phyloP scores from a whole-genome alignment of 2,797 vertebrate genomes.

The Gadopsis bispinosus region DNA sequence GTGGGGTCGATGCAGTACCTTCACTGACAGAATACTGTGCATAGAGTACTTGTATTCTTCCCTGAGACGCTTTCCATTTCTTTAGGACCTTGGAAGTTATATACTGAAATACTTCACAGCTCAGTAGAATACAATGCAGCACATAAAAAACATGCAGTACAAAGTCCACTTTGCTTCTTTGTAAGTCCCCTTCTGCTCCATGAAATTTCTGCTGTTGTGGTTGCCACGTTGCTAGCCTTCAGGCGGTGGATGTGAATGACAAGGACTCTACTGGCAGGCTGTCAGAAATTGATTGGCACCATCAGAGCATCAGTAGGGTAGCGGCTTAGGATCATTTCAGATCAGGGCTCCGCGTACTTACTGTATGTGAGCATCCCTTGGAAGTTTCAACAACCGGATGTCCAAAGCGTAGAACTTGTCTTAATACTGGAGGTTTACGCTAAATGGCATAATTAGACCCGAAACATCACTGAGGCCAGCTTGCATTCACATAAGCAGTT shows the following conservation, averaged over 20 bases:
- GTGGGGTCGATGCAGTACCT: neutral
- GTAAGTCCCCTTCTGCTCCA: constrained; percentile 23
- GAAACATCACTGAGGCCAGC: neutral
- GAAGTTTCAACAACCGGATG: constrained; percentile 21
- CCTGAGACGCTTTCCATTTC: neutral
- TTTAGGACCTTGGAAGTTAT: constrained; percentile 28
- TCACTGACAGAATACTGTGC: neutral
- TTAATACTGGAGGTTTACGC: neutral
- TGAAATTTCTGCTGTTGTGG: constrained; percentile 60
- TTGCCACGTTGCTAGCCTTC: constrained; percentile 57
- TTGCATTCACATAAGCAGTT: constrained; percentile 43
- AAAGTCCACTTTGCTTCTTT: constrained; percentile 48
- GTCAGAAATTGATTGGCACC: constrained; percentile 74
- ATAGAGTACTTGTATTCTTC: neutral
- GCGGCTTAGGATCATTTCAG: constrained; percentile 62
- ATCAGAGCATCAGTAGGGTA: constrained; percentile 66
- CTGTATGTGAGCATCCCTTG: constrained; percentile 36
- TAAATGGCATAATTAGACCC: neutral
- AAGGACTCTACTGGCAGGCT: constrained; percentile 66
- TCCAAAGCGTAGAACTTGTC: constrained; percentile 19
- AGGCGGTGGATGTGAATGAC: constrained; percentile 58
- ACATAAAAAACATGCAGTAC: constrained; percentile 34
- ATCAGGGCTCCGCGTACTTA: constrained; percentile 28
- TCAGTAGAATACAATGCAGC: constrained; percentile 35
- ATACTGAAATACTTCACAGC: constrained; percentile 26